Percentiles rank a stretch among this genome's conserved stretches.
Evolutionary conservation across 2,797 vertebrate genomes (phyloP).

Genomic region (Liparis tanakae): DNA sequence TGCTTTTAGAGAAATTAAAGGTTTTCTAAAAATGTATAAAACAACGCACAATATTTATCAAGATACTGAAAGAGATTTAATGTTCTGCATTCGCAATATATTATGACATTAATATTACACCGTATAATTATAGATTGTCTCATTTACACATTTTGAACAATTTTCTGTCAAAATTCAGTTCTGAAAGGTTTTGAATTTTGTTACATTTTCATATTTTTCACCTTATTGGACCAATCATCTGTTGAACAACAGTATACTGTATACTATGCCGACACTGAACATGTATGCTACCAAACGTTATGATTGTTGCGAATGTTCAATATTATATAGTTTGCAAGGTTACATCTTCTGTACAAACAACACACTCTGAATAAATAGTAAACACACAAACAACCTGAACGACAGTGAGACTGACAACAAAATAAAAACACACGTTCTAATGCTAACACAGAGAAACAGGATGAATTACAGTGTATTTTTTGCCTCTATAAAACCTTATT

Average conservation of each 20-base stretch:
- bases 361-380: constrained; percentile 58
- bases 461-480: constrained; percentile 51
- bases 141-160: constrained; percentile 71
- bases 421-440: constrained; percentile 43
- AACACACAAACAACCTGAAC: constrained; percentile 49
- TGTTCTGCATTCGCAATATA: constrained; percentile 12
- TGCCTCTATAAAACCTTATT: constrained; percentile 34
- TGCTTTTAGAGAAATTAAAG: constrained; percentile 84
- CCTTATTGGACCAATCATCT: constrained; percentile 2
- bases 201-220: constrained; percentile 64
- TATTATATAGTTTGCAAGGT: constrained; percentile 42
- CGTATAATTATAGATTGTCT: constrained; percentile 34
- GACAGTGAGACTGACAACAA: constrained; percentile 38
- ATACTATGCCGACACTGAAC: constrained; percentile 26
- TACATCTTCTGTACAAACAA: constrained; percentile 62
- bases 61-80: constrained; percentile 86
- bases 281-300: constrained; percentile 36
- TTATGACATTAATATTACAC: constrained; percentile 59
- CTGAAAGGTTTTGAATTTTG: constrained; percentile 85
- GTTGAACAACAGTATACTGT: neutral
- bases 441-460: constrained; percentile 40
- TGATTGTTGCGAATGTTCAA: constrained; percentile 50
- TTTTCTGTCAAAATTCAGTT: constrained; percentile 87
- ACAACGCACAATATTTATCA: constrained; percentile 84
- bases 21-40: constrained; percentile 90